Conservation (phyloP, 2,888 invertebrate genomes). For the Callosobruchus maculatus region DNA sequence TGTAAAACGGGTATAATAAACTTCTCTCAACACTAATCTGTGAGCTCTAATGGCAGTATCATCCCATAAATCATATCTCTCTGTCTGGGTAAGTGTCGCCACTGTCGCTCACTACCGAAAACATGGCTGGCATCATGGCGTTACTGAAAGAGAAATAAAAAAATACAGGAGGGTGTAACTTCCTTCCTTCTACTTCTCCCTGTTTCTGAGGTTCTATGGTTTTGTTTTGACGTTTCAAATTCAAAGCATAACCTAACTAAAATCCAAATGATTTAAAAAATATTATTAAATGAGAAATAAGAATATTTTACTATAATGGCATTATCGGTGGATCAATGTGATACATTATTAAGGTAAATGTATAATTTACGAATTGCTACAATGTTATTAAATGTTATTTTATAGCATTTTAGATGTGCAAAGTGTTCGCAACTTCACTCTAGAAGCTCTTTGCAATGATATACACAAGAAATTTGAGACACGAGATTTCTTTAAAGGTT, state of each 20-base stretch:
- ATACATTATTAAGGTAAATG: slow-evolving; percentile 50
- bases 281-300: not conserved
- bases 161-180: too few relatives aligned
- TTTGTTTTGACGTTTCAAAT: too few relatives aligned
- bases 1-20: too few relatives aligned
- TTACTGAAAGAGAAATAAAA: too few relatives aligned
- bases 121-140: too few relatives aligned
- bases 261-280: not conserved
- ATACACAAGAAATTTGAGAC: slow-evolving; percentile 76
- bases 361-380: not conserved
- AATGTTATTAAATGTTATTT: slow-evolving; percentile 20
- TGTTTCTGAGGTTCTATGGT: not conserved
- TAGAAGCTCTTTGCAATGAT: slow-evolving; percentile 73
- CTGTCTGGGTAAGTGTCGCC: too few relatives aligned
- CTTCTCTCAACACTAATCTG: too few relatives aligned
- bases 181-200: not conserved
- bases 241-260: not conserved
- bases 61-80: too few relatives aligned
- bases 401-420: slow-evolving; percentile 69
- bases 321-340: slow-evolving; percentile 52
- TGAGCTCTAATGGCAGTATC: too few relatives aligned
- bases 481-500: slow-evolving; percentile 74
- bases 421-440: slow-evolving; percentile 67
- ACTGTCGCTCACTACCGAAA: too few relatives aligned
- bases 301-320: slow-evolving; percentile 43